phyloP scores from a whole-genome alignment of 2,888 invertebrate genomes.

The Dioctria rufipes region DNA sequence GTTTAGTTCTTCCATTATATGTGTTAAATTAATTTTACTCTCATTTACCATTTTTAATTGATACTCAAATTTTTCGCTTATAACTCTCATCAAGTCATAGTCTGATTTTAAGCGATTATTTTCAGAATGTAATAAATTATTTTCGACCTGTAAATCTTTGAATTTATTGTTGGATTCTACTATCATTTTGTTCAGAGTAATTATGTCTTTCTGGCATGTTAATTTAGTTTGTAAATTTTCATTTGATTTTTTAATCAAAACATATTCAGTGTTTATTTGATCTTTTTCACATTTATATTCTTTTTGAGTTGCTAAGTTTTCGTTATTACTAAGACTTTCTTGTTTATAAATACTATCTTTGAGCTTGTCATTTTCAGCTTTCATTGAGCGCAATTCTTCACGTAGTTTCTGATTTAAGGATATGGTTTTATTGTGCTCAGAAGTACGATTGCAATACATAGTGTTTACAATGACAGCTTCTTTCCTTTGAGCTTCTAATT shows the following conservation, averaged over 20 bases:
- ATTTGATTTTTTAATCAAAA: background rate
- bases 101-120: background rate
- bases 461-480: background rate
- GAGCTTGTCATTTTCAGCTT: background rate
- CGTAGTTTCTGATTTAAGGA: too few species aligned
- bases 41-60: background rate
- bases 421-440: background rate
- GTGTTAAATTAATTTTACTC: conserved; percentile 63
- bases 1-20: conserved; percentile 53
- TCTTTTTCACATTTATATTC: conserved; percentile 28
- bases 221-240: conserved; percentile 24
- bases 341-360: background rate
- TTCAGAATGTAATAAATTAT: conserved; percentile 30
- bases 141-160: conserved; percentile 58
- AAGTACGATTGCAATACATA: background rate
- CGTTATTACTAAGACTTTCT: background rate
- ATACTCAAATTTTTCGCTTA: background rate
- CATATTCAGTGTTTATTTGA: conserved; percentile 30
- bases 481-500: background rate
- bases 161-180: conserved; percentile 63
- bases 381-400: too few species aligned
- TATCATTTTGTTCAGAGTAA: conserved; percentile 61
- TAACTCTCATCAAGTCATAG: background rate
- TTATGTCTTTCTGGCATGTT: conserved; percentile 62
- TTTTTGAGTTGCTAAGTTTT: background rate